These are phyloP conservation scores for Tachuris rubrigastra DNA, from an alignment of 2,113 vertebrate species.

Conservation along the genomic window DNA sequence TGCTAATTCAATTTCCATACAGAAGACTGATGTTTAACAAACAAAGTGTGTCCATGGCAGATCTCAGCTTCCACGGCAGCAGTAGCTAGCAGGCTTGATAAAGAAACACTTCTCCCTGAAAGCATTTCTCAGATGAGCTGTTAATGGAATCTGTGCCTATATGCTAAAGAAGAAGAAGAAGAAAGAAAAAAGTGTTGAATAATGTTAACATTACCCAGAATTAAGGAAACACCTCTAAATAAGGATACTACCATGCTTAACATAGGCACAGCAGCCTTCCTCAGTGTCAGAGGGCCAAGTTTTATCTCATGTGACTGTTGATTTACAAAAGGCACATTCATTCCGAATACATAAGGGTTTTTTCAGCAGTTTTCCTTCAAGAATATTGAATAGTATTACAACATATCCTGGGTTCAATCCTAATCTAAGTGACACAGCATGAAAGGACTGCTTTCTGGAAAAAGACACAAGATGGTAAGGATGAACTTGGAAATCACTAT, in stretches of 20 bases:
- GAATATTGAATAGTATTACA: conserved; percentile 47
- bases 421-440: conserved; percentile 2
- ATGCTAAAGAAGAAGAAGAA: background rate
- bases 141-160: background rate
- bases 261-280: background rate
- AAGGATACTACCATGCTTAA: background rate
- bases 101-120: background rate
- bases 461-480: background rate
- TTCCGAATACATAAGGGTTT: background rate
- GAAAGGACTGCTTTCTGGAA: background rate
- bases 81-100: background rate
- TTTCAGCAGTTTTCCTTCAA: conserved; percentile 9
- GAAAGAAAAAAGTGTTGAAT: background rate
- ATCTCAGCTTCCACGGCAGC: background rate
- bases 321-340: conserved; percentile 38
- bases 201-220: background rate
- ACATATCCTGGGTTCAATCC: background rate
- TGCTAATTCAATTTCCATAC: conserved; percentile 19
- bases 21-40: background rate
- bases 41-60: background rate
- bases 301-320: background rate
- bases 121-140: background rate
- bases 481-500: conserved; percentile 33
- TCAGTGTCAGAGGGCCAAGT: background rate
- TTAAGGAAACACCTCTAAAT: background rate